These are phyloP conservation scores for Gallirallus australis DNA, from an alignment of 2,797 vertebrate genomes.

Conservation along the genomic window DNA sequence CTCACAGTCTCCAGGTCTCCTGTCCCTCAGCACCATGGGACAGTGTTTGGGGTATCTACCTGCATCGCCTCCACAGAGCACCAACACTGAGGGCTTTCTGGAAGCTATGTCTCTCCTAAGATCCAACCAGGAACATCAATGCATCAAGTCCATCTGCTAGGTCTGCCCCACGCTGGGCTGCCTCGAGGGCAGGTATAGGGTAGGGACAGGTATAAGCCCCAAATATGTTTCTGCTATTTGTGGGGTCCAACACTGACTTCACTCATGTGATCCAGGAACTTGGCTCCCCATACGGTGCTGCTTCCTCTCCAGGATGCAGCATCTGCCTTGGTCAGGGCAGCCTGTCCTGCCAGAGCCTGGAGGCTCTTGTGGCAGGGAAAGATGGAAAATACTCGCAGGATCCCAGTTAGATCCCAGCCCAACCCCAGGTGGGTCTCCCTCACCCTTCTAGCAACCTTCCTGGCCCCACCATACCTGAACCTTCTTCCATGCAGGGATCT, in stretches of 20 bases:
- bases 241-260: too few relatives aligned
- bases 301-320: background rate
- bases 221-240: too few relatives aligned
- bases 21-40: background rate
- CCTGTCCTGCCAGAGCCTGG: background rate
- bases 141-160: background rate
- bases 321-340: background rate
- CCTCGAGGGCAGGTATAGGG: too few relatives aligned
- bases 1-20: background rate
- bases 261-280: fast-evolving
- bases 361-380: background rate
- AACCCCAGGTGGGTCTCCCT: background rate
- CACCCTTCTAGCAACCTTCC: background rate
- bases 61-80: background rate
- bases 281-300: background rate
- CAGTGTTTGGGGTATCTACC: background rate
- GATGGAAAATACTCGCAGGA: background rate
- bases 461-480: background rate
- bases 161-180: too few relatives aligned
- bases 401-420: background rate
- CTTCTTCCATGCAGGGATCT: background rate
- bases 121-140: background rate
- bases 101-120: background rate
- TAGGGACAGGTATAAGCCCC: too few relatives aligned
- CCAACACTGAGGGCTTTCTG: background rate